Conservation (phyloP, 64 coral and sea anemone species). For the Acropora tenuis region DNA sequence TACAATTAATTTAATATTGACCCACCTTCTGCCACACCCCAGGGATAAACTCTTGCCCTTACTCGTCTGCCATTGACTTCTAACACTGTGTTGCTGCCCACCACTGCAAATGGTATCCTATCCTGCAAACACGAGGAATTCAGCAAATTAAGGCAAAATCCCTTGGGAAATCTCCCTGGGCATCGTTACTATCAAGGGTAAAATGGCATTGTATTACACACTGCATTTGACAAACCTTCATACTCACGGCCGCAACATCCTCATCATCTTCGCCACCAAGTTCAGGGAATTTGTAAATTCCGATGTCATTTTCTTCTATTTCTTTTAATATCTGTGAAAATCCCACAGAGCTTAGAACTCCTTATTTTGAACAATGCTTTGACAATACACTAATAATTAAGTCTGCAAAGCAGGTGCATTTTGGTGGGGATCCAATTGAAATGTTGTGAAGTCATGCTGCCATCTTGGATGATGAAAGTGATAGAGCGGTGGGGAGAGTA, state of each 20-base stretch:
- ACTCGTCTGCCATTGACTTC: slow-evolving; percentile 98
- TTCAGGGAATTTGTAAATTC: slow-evolving; percentile 97
- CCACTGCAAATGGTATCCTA: slow-evolving; percentile 99
- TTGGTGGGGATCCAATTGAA: too few species aligned
- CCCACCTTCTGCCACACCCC: slow-evolving; percentile 97
- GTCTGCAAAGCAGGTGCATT: too few species aligned
- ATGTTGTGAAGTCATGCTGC: too few species aligned
- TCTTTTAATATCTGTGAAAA: slow-evolving; percentile 86
- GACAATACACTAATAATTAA: too few species aligned
- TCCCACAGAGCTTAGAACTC: neutral
- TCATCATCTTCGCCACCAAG: slow-evolving; percentile 90
- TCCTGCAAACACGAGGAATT: slow-evolving; percentile 50
- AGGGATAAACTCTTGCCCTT: slow-evolving; percentile 92
- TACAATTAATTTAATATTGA: neutral
- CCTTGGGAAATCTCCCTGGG: neutral
- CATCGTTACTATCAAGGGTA: neutral
- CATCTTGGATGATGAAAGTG: too few species aligned
- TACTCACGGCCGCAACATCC: slow-evolving; percentile 83
- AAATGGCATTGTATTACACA: neutral
- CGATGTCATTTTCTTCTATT: slow-evolving; percentile 96
- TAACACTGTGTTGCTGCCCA: slow-evolving; percentile 97
- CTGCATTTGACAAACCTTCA: slow-evolving; percentile 64
- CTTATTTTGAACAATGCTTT: neutral
- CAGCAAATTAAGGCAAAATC: too few species aligned
- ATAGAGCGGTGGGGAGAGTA: too few species aligned